Base-by-base conservation (phyloP, 2,888 invertebrate genomes). In the Campoletis raptor region DNA sequence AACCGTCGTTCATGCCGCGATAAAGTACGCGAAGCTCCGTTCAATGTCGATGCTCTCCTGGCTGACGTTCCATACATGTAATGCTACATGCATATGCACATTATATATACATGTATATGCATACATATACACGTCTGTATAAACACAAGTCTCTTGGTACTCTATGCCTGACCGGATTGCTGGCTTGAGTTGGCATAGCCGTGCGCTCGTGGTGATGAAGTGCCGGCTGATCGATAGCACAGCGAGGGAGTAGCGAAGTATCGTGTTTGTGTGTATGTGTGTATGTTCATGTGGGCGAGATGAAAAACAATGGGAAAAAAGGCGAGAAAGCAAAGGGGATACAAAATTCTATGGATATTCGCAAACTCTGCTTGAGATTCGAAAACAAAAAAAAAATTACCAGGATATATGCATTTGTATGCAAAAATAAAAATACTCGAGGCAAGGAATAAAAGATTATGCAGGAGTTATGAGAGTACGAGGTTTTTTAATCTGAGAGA, bases 181-280 rank as follows among this genome's bases (percentile, higher is more conserved):
- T 73, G 57, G 80, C 76, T 76, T 57, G 79, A 72, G 83, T 77
- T 76, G 79, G 88, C 88, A 85, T 88, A 85, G 87, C 69, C 87
- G 85, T 88, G 80, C 88, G 87, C 54, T 79, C 85, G 69, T 82
- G 81, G 86, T 90, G 90, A 92, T 91, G 91, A 92, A 91, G 88
- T 89, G 88, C 83, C 81, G 85, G 85, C 87, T 90, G 91, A 90
- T 91, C 90, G 90, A 91, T 90, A 88, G 85, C 87, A 40, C 66
- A 81, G 85, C 87, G 85, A 83, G 84, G 79, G 81, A 88, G 88
- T 81, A 87, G 72, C 84, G 81, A 83, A 79, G 74, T 66, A 77
- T 66, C 40, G 74, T 83, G 24, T 61, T 30, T 61, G 45, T 83
- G 24, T 61, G 30, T 61, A 36, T 30, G 21, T 57, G 48, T 61